Base-by-base conservation (phyloP, 1,140 invertebrate species). In the Pantala flavescens region DNA sequence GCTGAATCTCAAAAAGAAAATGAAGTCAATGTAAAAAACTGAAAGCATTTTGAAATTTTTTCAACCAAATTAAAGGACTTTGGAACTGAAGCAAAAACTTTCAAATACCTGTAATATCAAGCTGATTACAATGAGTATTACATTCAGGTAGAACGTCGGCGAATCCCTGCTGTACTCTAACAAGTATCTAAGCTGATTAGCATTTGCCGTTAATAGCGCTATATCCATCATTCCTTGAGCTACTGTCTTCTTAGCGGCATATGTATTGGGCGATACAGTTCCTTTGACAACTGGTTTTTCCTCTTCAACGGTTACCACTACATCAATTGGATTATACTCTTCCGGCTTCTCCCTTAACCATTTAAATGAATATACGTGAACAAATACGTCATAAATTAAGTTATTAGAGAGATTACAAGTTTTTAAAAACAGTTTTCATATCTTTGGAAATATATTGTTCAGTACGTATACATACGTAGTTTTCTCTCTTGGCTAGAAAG, bases 101-200 rank as follows among this genome's bases (percentile, higher is more conserved):
- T 24, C 70, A 43, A 24, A 73, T 77, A 80, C 82, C 82, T 90
- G 88, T 0, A 90, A 80, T 2, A 87, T 76, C 16, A 90, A 81
- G 10, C 88, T 89, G 72, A 86, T 78, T 24, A 83, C 76, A 49
- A 90, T 88, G 24, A 90, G 78, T 12, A 79, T 79, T 11, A 89
- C 75, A 77, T 85, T 86, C 21, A 87, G 78, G 75, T 84, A 84
- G 75, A 84, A 89, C 0, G 86, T 88, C 2, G 83, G 80, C 24
- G 85, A 85, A 23, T 84, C 78, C n/a, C 82, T 79, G 76, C 85
- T 87, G 77, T 85, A 88, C 23, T 79, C 77, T 11, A 83, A 70
- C 5, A 83, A 43, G 70, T 81, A 81, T 72, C 82, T 81, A 21
- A 83, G 74, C 49, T 83, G 82, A 23, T 81, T 80, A 36, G 81